Evolutionary conservation across 2,797 vertebrate genomes (phyloP), one percentile per base, ranked within the genome.

Genomic region (Podarcis siculus): DNA sequence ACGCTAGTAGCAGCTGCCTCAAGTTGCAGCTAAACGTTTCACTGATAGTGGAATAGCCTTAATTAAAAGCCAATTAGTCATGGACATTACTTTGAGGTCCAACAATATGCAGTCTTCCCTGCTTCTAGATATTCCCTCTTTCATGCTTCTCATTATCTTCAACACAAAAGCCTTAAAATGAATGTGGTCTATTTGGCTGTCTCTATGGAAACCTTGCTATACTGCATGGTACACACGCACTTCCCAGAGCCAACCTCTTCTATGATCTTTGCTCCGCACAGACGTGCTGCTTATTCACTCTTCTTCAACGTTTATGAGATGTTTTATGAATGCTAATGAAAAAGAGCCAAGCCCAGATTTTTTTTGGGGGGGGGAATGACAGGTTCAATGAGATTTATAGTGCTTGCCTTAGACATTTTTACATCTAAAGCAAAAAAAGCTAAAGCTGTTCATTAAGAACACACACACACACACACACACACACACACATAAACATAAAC

Each of bases 21-120:
- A 80, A 61, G 67, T 83, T 77, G 82, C 66, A 30, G 79, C 89
- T 86, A 3, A 2, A 30, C 58, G 75, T 92, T 93, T 89, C 87
- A 82, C 58, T 89, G 82, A 92, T 81, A 79, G 80, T 93, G n/a
- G 39, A 27, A 75, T 58, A 91, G 91, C 78, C 88, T 94, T 94
- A 97, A 95, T 97, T 97, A 97, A 97, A 97, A 94, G 95, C 91
- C 95, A 97, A 94, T 97, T 96, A 95, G 95, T 97, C 95, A 97
- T 82, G 93, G 95, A 42, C 84, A 87, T 94, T 95, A 90, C 86
- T 91, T 94, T 73, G 66, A 85, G 89, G 91, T 80, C 91, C 82
- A 88, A 66, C 39, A 82, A 95, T 94, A 87, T 92, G 94, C 94
- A 95, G 55, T 71, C 87, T 55, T 87, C 85, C 82, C 71, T 77